Evolutionary conservation across 23 tunicate species (phyloP), one percentile per base, ranked within the genome.

Genomic region (Clavelina lepadiformis): DNA sequence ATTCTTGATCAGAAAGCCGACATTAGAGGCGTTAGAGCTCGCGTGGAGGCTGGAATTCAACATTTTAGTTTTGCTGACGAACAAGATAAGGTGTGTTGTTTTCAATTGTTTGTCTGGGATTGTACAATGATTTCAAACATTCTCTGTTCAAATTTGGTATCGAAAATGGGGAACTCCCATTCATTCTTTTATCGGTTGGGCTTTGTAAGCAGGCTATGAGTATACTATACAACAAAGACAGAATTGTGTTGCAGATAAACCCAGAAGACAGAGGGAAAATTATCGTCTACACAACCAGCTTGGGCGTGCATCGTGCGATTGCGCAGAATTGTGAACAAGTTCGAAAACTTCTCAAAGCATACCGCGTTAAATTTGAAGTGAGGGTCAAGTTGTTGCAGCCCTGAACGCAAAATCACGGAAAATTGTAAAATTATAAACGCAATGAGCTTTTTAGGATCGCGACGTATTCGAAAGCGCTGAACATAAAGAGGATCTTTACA

Each of bases 1-100:
- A 71, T 94, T 8, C 25, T 63, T 28, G 57, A 69, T 2, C 56
- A 80, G 28, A 46, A 46, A 37, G 71, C 58, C 31, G 99, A 94
- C 27, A 46, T 94, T 35, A 51, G 77, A 26, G 99, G 99, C 1
- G 88, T 94, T 3, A 51, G 57, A 29, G 61, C 83, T 2, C 68
- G 99, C 4, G 99, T 94, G 22, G 18, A 33, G 32, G 99, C 99
- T 5, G 99, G 99, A 68, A 86, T 94, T 34, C 94, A 86, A 65
- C 99, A 94, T 80, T 94, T 94, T 67, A 86, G 88, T 46, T 91
- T 63, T 49, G 79, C 46, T 8, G 77, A 61, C 11, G 70, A 75
- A 62, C 75, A 77, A 32, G 81, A 76, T 61, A 72, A 71, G 67
- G 79, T 78, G 46, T n/a, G n/a, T n/a, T n/a, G n/a, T n/a, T n/a